These are phyloP conservation scores for Agriopis leucophaearia DNA, from an alignment of 2,888 invertebrate species.

Conservation along the genomic window DNA sequence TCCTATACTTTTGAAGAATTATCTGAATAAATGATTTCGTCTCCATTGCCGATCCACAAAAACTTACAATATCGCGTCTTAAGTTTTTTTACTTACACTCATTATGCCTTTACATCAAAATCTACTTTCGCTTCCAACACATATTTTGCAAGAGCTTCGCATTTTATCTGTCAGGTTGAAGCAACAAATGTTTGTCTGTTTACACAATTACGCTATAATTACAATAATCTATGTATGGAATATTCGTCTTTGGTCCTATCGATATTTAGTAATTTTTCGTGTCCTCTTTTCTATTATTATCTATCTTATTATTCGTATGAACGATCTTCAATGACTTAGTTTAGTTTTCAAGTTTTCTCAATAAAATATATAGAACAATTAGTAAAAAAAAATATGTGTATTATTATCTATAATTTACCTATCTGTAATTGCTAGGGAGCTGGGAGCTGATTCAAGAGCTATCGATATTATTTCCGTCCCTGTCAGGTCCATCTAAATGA, in stretches of 20 bases:
- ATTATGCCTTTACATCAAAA: conserved; percentile 39
- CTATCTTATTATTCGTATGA: too few species aligned
- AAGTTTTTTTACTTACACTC: conserved; percentile 35
- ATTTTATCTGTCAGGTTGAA: conserved; percentile 47
- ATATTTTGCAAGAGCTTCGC: conserved; percentile 57
- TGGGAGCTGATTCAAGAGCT: neutral
- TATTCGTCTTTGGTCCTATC: neutral
- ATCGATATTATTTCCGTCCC: neutral
- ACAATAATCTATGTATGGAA: neutral
- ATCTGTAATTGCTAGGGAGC: neutral
- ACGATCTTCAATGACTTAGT: too few species aligned
- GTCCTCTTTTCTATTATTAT: neutral
- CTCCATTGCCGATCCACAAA: neutral
- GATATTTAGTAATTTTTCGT: neutral
- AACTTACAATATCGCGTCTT: conserved; percentile 19
- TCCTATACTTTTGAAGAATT: neutral
- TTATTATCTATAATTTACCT: too few species aligned
- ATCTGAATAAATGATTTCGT: neutral
- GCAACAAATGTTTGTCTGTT: conserved; percentile 45
- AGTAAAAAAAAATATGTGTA: too few species aligned
- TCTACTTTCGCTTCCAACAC: conserved; percentile 64
- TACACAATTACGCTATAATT: conserved; percentile 8
- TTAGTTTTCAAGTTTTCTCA: too few species aligned
- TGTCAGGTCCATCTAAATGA: neutral
- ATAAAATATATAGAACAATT: too few species aligned